Base-by-base conservation (phyloP, 2,888 invertebrate genomes). In the Drosophila trichaetosa region DNA sequence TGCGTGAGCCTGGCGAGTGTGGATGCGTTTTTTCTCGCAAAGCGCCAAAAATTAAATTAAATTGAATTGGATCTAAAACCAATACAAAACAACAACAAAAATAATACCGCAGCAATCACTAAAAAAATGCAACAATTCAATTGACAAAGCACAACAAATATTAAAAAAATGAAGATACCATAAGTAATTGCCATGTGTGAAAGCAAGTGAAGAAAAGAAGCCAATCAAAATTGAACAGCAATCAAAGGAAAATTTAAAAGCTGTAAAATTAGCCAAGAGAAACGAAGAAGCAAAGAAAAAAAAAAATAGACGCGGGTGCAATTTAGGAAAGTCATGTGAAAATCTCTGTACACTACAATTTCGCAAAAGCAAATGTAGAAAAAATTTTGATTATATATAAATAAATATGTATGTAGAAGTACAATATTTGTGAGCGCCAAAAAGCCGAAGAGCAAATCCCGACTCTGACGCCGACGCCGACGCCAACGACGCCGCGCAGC, bases 1-100 rank as follows among this genome's bases (percentile, higher is more conserved):
- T 90, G 91, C 91, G 91, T 90, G 91, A 92, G 89, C 84, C 87
- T 90, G 89, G 87, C 92, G 84, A 89, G 92, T 87, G 83, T 87
- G 89, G 92, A 90, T 91, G 92, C 77, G 82, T 80, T 74, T 87
- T 84, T 75, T 65, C n/a, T 46, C 85, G 87, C 83, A 76, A 83
- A 80, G 72, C 82, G 76, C 68, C 70, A 75, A 75, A 60, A 49
- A 29, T 70, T 56, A 40, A 73, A 73, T 76, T 58, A 76, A 78
- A 66, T 82, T 74, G 33, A 78, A 66, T 82, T 74, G 31, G 61
- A 68, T 66, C 38, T 31, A 61, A 73, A 73, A 60, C 65, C 49
- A 70, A 72, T 62, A 65, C 49, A 69, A 78, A 72, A 81, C 57
- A 46, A 46, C 46, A 78, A 81, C 69, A 72, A 71, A 70, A 72